These are phyloP conservation scores for Coenobita brevimanus DNA, from an alignment of 1,140 invertebrate species.

Conservation along the genomic window DNA sequence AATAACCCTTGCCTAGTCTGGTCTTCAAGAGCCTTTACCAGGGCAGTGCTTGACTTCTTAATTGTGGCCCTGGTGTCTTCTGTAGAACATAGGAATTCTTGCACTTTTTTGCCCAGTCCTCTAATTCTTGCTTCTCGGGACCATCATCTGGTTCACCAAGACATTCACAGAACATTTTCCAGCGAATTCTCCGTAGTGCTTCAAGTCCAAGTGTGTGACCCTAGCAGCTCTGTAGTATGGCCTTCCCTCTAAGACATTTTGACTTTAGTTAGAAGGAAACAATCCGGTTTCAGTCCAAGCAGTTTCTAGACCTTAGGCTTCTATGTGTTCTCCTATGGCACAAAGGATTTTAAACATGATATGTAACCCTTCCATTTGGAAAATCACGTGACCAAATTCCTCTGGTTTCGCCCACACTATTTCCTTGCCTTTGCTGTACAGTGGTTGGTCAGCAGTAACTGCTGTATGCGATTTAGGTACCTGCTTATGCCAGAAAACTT, in stretches of 20 bases:
- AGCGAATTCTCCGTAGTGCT: constrained; percentile 7
- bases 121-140: too few relatives aligned
- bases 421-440: constrained; percentile 28
- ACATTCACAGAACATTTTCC: not conserved
- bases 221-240: constrained; percentile 21
- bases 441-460: not conserved
- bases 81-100: too few relatives aligned
- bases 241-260: not conserved
- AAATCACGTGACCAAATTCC: not conserved
- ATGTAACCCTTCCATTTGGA: not conserved
- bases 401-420: not conserved
- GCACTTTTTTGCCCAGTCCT: too few relatives aligned
- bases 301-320: not conserved
- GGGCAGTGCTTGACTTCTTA: too few relatives aligned
- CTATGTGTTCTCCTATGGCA: constrained; percentile 19
- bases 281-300: not conserved
- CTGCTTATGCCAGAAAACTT: not conserved
- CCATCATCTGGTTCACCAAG: too few relatives aligned
- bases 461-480: constrained; percentile 16
- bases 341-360: constrained; percentile 5
- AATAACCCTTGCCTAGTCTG: too few relatives aligned
- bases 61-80: too few relatives aligned
- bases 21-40: too few relatives aligned
- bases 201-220: not conserved
- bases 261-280: not conserved